Percentiles rank a stretch among this genome's conserved stretches.
Evolutionary conservation across 2,113 vertebrate genomes (phyloP).

Genomic region (Dasyurus viverrinus): DNA sequence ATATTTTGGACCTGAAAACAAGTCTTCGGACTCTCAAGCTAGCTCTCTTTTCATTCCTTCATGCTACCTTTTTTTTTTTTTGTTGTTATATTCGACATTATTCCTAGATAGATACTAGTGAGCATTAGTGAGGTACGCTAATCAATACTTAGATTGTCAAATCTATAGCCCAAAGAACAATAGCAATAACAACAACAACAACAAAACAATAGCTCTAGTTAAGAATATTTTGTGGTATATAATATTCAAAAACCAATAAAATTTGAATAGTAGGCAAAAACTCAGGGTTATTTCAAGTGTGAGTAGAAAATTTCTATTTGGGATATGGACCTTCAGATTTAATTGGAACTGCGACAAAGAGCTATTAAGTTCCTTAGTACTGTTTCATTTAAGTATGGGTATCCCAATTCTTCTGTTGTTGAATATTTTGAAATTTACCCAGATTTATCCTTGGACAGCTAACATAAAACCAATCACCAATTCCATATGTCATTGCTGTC

Average conservation of each 20-base stretch:
- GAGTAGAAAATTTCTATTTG: background rate
- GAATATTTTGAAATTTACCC: background rate
- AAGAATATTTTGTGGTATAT: background rate
- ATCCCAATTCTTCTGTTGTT: background rate
- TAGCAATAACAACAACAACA: too few relatives aligned
- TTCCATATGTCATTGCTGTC: background rate
- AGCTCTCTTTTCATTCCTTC: background rate
- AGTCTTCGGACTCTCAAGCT: background rate
- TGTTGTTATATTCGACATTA: background rate
- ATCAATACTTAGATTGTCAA: background rate
- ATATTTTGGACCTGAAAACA: background rate
- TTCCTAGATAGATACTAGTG: background rate
- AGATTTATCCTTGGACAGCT: background rate
- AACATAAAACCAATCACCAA: background rate
- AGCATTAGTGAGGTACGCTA: background rate
- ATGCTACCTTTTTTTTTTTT: background rate
- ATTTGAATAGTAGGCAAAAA: background rate
- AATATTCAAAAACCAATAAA: slow-evolving; percentile 17
- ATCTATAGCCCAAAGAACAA: background rate
- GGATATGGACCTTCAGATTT: slow-evolving; percentile 6
- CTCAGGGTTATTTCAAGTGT: background rate
- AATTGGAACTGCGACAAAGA: background rate
- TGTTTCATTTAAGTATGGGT: background rate
- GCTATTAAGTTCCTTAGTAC: background rate
- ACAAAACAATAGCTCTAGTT: background rate